These are phyloP conservation scores for Neomonachus schauinslandi DNA, from an alignment of 2,113 vertebrate species.

Conservation along the genomic window DNA sequence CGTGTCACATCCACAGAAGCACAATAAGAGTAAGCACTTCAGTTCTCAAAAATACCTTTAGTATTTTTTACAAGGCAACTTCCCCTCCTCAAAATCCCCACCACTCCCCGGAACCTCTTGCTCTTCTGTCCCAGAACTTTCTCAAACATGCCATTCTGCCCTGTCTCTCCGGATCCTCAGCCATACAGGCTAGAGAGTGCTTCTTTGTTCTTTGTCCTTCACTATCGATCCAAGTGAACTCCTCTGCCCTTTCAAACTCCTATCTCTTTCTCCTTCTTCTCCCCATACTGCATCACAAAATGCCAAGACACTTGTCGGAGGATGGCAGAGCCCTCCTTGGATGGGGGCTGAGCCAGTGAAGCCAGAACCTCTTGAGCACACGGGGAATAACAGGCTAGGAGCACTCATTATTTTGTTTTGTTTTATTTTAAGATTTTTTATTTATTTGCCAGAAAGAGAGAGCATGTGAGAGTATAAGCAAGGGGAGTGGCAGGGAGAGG, in stretches of 20 bases:
- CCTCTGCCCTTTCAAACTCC: not conserved
- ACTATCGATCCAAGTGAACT: rapidly evolving
- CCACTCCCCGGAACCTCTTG: not conserved
- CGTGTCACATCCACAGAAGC: not conserved
- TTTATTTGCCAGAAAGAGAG: too few relatives aligned
- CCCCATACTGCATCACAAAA: not conserved
- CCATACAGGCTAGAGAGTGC: not conserved
- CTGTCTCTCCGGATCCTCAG: not conserved
- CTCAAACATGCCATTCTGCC: not conserved
- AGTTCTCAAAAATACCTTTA: not conserved
- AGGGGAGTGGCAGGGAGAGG: too few relatives aligned
- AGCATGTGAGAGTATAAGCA: too few relatives aligned
- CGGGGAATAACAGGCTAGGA: not conserved
- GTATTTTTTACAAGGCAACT: not conserved
- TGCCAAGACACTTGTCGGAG: not conserved
- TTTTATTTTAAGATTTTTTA: too few relatives aligned
- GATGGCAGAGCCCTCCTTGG: not conserved
- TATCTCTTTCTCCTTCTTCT: not conserved
- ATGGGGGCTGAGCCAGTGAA: not conserved
- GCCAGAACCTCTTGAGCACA: not conserved
- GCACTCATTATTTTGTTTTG: not conserved
- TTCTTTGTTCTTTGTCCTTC: not conserved
- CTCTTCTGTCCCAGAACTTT: not conserved
- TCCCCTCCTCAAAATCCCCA: constrained; percentile 7
- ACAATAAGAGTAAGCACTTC: not conserved